These are phyloP conservation scores for Furcula furcula DNA, from an alignment of 2,888 invertebrate genomes.

Conservation along the genomic window DNA sequence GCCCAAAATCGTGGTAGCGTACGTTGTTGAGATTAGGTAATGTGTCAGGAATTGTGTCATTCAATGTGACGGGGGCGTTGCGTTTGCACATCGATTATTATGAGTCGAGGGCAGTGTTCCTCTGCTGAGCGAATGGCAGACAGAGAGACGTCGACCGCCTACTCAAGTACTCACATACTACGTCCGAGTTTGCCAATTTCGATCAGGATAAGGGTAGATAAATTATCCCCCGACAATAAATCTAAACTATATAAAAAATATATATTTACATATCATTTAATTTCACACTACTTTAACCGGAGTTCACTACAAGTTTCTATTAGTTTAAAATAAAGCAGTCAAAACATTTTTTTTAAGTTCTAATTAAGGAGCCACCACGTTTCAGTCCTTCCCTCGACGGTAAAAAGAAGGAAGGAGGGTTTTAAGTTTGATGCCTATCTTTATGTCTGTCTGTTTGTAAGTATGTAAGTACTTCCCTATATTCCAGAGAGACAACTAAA, in stretches of 20 bases:
- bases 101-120: conserved; percentile 64
- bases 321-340: too few species aligned
- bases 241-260: conserved; percentile 16
- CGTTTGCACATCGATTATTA: conserved; percentile 63
- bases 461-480: too few species aligned
- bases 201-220: conserved; percentile 16
- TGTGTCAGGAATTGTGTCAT: conserved; percentile 77
- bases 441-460: too few species aligned
- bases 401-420: too few species aligned
- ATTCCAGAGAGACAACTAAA: too few species aligned
- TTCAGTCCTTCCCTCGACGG: too few species aligned
- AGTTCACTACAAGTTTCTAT: too few species aligned
- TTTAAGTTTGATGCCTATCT: too few species aligned
- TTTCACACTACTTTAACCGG: too few species aligned
- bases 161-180: conserved; percentile 39
- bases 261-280: too few species aligned
- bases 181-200: conserved; percentile 20
- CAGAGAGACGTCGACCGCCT: conserved; percentile 55
- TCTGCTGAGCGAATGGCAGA: conserved; percentile 50
- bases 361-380: too few species aligned
- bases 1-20: conserved; percentile 54
- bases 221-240: conserved; percentile 10
- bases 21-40: conserved; percentile 63
- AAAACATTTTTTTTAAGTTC: too few species aligned
- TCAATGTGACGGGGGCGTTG: conserved; percentile 68